Evolutionary conservation across 2,797 vertebrate species (phyloP).

Genomic region (Macropodus opercularis): DNA sequence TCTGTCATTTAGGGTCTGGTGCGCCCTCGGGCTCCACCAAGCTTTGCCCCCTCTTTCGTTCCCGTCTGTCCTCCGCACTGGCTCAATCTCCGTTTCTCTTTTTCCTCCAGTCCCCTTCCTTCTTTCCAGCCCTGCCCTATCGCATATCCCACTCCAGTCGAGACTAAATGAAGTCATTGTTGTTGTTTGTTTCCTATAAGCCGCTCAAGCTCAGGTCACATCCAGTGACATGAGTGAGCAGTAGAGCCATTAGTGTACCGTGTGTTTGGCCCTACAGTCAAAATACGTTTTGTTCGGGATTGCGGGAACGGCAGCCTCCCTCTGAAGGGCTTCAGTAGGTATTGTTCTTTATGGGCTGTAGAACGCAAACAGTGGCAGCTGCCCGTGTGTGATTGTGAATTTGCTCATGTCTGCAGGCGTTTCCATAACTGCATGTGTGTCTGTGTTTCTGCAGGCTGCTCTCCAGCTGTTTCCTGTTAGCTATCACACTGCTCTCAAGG

Average conservation of each 20-base stretch:
- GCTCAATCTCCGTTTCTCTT: neutral
- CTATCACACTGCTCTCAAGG: slow-evolving; percentile 73
- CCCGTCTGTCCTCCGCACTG: slow-evolving; percentile 1
- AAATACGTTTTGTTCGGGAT: slow-evolving; percentile 31
- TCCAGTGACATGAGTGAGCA: slow-evolving; percentile 7
- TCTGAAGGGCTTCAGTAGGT: slow-evolving; percentile 46
- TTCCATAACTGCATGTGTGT: slow-evolving; percentile 50
- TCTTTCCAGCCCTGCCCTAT: slow-evolving; percentile 6
- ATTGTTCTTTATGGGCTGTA: slow-evolving; percentile 58
- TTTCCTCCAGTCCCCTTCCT: neutral
- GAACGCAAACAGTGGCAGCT: slow-evolving; percentile 72
- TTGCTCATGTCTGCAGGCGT: slow-evolving; percentile 63
- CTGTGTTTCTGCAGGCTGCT: slow-evolving; percentile 63
- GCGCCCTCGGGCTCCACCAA: slow-evolving; percentile 1
- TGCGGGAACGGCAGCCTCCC: slow-evolving; percentile 22
- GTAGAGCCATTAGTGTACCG: slow-evolving; percentile 15
- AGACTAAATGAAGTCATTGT: slow-evolving; percentile 28
- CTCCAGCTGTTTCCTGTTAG: slow-evolving; percentile 84
- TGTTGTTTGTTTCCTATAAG: slow-evolving; percentile 42
- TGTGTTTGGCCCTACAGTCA: slow-evolving; percentile 18
- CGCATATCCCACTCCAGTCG: slow-evolving; percentile 3
- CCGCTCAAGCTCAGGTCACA: slow-evolving; percentile 35
- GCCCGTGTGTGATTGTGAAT: slow-evolving; percentile 64
- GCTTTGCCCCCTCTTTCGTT: slow-evolving; percentile 15
- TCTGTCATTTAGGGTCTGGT: slow-evolving; percentile 38